Evolutionary conservation across 2,888 invertebrate genomes (phyloP).

Genomic region (Caenorhabditis auriculariae): DNA sequence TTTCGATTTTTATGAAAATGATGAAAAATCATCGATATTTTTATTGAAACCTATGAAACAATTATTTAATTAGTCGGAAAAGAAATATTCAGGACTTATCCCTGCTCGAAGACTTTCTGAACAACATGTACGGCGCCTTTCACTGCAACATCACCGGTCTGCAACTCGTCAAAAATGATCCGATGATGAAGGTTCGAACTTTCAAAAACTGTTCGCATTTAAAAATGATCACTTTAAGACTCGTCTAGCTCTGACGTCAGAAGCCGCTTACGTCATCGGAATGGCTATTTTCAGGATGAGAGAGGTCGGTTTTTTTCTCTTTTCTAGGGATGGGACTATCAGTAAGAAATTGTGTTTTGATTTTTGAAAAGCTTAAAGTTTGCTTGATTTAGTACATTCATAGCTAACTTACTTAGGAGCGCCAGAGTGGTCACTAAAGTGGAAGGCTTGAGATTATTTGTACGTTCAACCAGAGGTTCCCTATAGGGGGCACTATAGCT

Average conservation of each 20-base stretch:
- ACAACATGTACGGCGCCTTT: constrained; percentile 48
- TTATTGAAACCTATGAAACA: background rate
- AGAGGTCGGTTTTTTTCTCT: constrained; percentile 16
- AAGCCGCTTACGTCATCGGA: constrained; percentile 53
- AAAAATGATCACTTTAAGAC: too few species aligned
- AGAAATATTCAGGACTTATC: constrained; percentile 56
- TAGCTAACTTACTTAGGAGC: too few species aligned
- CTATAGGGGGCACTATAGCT: too few species aligned
- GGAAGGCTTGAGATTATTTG: too few species aligned
- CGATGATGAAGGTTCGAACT: constrained; percentile 52
- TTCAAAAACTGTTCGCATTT: background rate
- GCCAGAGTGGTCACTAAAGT: too few species aligned
- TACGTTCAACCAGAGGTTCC: too few species aligned
- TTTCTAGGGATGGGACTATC: too few species aligned
- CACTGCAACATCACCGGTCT: constrained; percentile 61
- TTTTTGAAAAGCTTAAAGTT: constrained; percentile 1
- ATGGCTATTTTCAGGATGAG: constrained; percentile 41
- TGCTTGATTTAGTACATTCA: background rate
- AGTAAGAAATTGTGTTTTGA: too few species aligned
- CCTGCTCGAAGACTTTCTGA: constrained; percentile 57
- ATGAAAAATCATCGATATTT: too few species aligned
- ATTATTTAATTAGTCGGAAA: background rate
- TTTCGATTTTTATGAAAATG: too few species aligned
- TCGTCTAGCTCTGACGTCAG: constrained; percentile 54
- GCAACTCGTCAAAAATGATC: constrained; percentile 55